phyloP scores from a whole-genome alignment of 2,797 vertebrate species.

The Monodelphis domestica region DNA sequence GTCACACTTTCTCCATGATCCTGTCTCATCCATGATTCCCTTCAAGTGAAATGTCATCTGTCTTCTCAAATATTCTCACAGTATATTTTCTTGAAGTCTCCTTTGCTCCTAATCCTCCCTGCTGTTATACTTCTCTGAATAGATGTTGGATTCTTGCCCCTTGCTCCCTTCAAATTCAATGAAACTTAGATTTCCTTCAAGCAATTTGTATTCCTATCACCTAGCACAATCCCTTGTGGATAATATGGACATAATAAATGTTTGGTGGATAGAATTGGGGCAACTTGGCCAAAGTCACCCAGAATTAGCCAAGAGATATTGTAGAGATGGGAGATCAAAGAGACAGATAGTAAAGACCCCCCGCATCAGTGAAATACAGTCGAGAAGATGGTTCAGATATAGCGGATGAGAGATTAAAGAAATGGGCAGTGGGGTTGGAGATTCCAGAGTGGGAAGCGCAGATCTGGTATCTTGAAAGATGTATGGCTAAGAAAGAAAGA shows the following conservation, averaged over 20 bases:
- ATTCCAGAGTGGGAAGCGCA: neutral
- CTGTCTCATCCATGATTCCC: too few species aligned
- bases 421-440: neutral
- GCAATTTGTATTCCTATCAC: neutral
- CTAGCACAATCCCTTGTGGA: neutral
- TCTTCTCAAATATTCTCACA: neutral
- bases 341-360: neutral
- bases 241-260: neutral
- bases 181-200: neutral
- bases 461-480: neutral
- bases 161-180: neutral
- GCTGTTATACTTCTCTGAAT: neutral
- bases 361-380: neutral
- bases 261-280: neutral
- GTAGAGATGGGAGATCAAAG: neutral
- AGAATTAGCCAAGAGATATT: neutral
- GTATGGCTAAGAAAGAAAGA: neutral
- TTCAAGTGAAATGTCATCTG: neutral
- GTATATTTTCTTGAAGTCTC: neutral
- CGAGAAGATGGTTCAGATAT: neutral
- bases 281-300: neutral
- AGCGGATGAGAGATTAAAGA: neutral
- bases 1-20: too few species aligned
- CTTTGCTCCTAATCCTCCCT: neutral
- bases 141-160: neutral